Evolutionary conservation across 2,113 vertebrate genomes (phyloP).

Genomic region (Andinoacara biseriatus): DNA sequence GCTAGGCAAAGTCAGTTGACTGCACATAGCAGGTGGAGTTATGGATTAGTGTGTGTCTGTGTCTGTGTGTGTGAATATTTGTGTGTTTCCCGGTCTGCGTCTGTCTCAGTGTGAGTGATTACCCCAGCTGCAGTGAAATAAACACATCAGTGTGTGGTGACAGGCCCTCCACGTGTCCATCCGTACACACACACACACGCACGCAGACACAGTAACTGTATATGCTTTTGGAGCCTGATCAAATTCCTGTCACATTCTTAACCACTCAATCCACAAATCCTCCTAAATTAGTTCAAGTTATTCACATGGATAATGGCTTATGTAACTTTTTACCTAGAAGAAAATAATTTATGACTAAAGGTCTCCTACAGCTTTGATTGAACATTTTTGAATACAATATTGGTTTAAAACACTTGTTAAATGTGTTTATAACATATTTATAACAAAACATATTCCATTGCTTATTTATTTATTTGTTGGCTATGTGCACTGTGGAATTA

Average conservation of each 20-base stretch:
- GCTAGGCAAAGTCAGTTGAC: constrained; percentile 37
- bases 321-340: constrained; percentile 6
- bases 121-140: constrained; percentile 76
- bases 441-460: not conserved
- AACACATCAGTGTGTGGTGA: constrained; percentile 78
- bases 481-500: not conserved
- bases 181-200: not conserved
- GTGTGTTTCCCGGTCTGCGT: constrained; percentile 54
- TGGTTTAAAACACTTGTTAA: not conserved
- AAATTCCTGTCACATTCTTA: constrained; percentile 71
- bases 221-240: constrained; percentile 62
- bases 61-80: constrained; percentile 37
- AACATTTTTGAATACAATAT: not conserved
- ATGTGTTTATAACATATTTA: not conserved
- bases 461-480: not conserved
- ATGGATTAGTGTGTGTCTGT: constrained; percentile 24
- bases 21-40: constrained; percentile 46
- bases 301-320: constrained; percentile 34
- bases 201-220: constrained; percentile 60
- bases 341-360: not conserved
- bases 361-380: not conserved
- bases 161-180: constrained; percentile 58
- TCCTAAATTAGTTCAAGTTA: constrained; percentile 48
- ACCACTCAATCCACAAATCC: constrained; percentile 59
- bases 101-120: constrained; percentile 74